phyloP scores from a whole-genome alignment of 1,140 invertebrate genomes.

The Drosophila sproati region DNA sequence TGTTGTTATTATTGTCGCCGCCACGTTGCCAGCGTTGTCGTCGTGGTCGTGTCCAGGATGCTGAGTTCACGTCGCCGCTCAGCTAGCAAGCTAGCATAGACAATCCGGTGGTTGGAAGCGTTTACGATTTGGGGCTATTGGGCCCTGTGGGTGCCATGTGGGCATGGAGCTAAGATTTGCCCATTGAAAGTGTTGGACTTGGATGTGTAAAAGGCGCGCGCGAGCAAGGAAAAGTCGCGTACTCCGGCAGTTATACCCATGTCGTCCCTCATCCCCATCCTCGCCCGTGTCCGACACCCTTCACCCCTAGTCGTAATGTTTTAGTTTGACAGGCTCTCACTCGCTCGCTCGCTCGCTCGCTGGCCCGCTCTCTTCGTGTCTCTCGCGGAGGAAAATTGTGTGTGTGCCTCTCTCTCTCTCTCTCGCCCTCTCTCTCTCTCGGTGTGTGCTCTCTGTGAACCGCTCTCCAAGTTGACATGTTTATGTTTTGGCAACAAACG shows the following conservation, averaged over 20 bases:
- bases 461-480: conserved; percentile 69
- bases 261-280: conserved; percentile 32
- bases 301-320: conserved; percentile 48
- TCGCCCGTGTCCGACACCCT: conserved; percentile 21
- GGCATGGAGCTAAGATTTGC: conserved; percentile 52
- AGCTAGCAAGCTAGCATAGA: neutral
- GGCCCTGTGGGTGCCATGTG: conserved; percentile 29
- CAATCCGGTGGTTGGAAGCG: conserved; percentile 6
- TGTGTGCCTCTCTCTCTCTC: conserved; percentile 42
- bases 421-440: conserved; percentile 29
- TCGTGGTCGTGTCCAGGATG: conserved; percentile 30
- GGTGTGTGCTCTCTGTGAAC: conserved; percentile 32
- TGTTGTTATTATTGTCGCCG: conserved; percentile 18
- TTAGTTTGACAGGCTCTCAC: conserved; percentile 61
- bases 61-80: conserved; percentile 25
- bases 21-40: conserved; percentile 55
- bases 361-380: conserved; percentile 22
- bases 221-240: conserved; percentile 53
- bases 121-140: conserved; percentile 4
- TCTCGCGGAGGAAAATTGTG: conserved; percentile 8
- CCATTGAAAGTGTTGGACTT: conserved; percentile 52
- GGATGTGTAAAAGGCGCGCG: conserved; percentile 54
- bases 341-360: conserved; percentile 40
- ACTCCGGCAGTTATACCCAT: conserved; percentile 48
- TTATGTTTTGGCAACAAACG: conserved; percentile 79